These are phyloP conservation scores for Pterocles gutturalis DNA, from an alignment of 2,113 vertebrate species.

Conservation along the genomic window DNA sequence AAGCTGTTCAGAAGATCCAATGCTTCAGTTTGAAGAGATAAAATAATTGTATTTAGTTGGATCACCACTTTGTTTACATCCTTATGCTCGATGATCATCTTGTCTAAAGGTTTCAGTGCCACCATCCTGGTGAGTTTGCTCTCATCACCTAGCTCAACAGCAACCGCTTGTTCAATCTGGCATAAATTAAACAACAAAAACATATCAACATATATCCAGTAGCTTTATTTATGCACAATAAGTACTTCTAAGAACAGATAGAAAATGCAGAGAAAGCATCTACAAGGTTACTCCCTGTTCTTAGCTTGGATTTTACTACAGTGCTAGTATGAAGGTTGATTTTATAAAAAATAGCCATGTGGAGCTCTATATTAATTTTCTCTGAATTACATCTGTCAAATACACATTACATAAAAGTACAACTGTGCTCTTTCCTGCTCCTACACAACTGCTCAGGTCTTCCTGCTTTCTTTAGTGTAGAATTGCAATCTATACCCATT, in stretches of 20 bases:
- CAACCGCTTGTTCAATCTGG: constrained; percentile 80
- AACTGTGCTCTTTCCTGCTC: not conserved
- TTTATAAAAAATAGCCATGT: not conserved
- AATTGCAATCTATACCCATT: not conserved
- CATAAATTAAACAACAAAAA: not conserved
- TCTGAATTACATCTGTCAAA: not conserved
- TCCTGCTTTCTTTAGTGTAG: not conserved
- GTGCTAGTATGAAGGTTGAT: not conserved
- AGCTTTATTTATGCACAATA: not conserved
- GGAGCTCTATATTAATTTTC: not conserved
- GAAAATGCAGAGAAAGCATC: not conserved
- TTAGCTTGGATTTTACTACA: not conserved
- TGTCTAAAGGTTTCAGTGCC: constrained; percentile 77
- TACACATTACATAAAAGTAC: not conserved
- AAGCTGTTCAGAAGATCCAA: constrained; percentile 74
- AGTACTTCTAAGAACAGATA: not conserved
- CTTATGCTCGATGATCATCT: constrained; percentile 83
- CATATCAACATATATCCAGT: not conserved
- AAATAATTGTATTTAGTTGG: constrained; percentile 78
- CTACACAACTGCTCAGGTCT: not conserved
- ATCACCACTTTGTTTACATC: constrained; percentile 81
- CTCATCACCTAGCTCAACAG: constrained; percentile 76
- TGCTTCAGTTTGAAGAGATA: constrained; percentile 74
- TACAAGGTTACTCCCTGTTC: not conserved
- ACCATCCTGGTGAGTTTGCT: constrained; percentile 68